Evolutionary conservation across 2,113 vertebrate species (phyloP), one percentile per base, ranked within the genome.

Genomic region (Cyanoramphus novaezelandiae): DNA sequence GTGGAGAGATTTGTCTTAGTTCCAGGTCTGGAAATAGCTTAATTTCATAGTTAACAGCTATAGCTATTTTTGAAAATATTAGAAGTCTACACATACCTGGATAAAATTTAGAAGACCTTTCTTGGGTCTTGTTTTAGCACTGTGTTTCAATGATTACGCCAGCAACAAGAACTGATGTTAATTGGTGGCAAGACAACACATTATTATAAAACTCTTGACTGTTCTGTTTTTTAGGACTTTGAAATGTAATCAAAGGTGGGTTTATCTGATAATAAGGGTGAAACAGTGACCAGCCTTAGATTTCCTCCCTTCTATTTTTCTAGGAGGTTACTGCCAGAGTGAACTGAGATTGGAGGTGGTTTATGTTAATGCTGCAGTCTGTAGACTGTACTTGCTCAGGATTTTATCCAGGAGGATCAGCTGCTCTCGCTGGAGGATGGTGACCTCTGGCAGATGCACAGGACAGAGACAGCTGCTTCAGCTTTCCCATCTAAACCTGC

Each of bases 351-450:
- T 91, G 89, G 94, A 96, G 84, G 91, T 96, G 89, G 91, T 92
- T 95, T 95, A 82, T 78, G 89, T 91, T 95, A 94, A 76, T 71
- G 65, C 83, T 91, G 65, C 64, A 94, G 94, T 80, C 60, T 71
- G 88, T 70, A 76, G 80, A 71, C 69, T 86, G 65, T 57, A 79
- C 65, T 95, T 93, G 84, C 77, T 91, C 69, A 92, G 84, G 94
- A 92, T 24, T 95, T 95, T 92, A 96, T 95, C 89, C 94, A 93
- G 91, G 77, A 89, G 84, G 91, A 96, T 97, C 96, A 97, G 94
- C 96, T 97, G 95, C 95, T 95, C 89, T 87, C 1, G 4, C 74
- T 85, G 67, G 69, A 92, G 81, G 70, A 96, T 95, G 81, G 93
- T 95, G 96, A 96, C 94, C 95, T 96, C 91, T 96, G 94, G 95